Base-by-base conservation (phyloP, 2,113 vertebrate genomes). In the Indicator maculatus region DNA sequence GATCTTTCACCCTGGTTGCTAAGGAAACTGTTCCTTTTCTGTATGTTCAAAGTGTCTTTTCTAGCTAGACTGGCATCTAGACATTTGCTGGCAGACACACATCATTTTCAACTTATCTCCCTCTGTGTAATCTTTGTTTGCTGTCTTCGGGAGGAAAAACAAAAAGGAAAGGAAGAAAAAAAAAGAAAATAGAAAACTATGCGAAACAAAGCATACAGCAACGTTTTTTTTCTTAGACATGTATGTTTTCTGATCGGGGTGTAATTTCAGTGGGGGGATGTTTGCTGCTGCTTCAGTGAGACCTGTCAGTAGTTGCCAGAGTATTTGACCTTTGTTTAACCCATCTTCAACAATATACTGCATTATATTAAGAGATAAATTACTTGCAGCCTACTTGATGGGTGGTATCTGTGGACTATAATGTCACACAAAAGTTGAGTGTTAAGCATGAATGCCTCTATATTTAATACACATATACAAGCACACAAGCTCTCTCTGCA, bases 1-100 rank as follows among this genome's bases (percentile, higher is more conserved):
- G 77, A 72, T 81, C 36, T 87, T 93, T 94, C 0, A 0, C 47
- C 44, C 60, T 74, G 64, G 96, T 96, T 97, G 96, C 94, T 91
- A 96, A 74, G 95, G 96, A 94, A 95, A 97, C 96, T 65, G 41
- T 44, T 96, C 66, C 65, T 92, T 93, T 89, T 92, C 63, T 87
- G 12, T 45, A 47, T 88, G 61, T 89, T 96, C 88, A 70, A 93
- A 95, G 80, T 89, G 83, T 50, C 2, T 0, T 39, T 90, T 59
- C 86, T 36, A 86, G 83, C 64, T 67, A 87, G 92, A 78, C 85
- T 87, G 86, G 50, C 88, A 89, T 73, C 41, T 38, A 79, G 88
- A 83, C 47, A 58, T 89, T 93, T 94, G 39, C 93, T 94, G 58
- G 58, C 83, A 87, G 76, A 91, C 39, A 41, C 26, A 44, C 50